Evolutionary conservation across 2,888 invertebrate species (phyloP).

Genomic region (Cremastobaeus sp.): DNA sequence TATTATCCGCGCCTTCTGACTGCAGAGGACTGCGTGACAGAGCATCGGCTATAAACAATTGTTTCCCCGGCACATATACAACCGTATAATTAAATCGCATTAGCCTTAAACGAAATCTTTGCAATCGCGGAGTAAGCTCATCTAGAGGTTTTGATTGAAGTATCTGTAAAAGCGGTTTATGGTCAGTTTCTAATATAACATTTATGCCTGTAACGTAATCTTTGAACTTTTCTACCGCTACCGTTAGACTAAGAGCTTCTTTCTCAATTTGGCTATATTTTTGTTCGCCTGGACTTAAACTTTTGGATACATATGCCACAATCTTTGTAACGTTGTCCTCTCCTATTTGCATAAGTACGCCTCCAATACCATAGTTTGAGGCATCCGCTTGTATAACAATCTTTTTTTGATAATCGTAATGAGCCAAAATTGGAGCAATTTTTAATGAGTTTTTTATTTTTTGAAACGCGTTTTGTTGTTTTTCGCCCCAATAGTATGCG

Average conservation of each 20-base stretch:
- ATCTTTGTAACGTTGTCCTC: too few relatives aligned
- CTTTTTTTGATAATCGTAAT: too few relatives aligned
- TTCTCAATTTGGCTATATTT: constrained; percentile 4
- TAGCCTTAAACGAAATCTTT: constrained; percentile 56
- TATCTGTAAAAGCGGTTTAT: constrained; percentile 2
- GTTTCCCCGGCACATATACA: constrained; percentile 67
- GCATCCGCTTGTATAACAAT: too few relatives aligned
- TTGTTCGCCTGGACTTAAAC: not conserved
- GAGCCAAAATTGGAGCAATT: too few relatives aligned
- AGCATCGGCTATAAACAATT: constrained; percentile 67
- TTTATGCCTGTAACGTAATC: not conserved
- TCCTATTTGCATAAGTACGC: too few relatives aligned
- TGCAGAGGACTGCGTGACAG: constrained; percentile 61
- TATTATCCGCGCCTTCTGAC: not conserved
- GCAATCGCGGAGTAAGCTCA: not conserved
- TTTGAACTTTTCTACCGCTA: not conserved
- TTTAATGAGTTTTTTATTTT: too few relatives aligned
- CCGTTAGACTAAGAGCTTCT: not conserved
- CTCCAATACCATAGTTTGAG: too few relatives aligned
- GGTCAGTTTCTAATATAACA: not conserved
- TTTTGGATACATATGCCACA: too few relatives aligned
- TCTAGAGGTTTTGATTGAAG: not conserved
- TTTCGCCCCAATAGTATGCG: too few relatives aligned
- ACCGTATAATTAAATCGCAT: constrained; percentile 66
- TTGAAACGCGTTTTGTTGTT: too few relatives aligned